Conservation (phyloP, 2,113 vertebrate genomes). For the Chaetura pelagica region DNA sequence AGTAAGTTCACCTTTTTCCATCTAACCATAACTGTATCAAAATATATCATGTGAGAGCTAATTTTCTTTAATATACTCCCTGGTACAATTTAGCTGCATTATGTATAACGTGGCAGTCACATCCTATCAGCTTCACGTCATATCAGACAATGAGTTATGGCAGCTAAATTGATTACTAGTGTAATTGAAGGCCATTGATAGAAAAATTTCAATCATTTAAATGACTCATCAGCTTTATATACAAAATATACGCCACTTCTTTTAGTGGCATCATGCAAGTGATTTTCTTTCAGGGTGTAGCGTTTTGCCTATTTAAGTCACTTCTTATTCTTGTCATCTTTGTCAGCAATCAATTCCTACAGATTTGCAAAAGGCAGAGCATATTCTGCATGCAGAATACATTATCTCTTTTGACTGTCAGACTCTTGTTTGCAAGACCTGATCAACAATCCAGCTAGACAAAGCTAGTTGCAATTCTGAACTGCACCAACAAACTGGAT, state of each 20-base stretch:
- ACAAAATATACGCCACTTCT: neutral
- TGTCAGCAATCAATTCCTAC: neutral
- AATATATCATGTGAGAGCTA: neutral
- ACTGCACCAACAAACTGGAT: neutral
- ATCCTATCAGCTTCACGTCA: slow-evolving; percentile 16
- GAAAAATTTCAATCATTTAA: slow-evolving; percentile 23
- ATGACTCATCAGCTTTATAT: slow-evolving; percentile 6
- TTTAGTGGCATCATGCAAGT: neutral
- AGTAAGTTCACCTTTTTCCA: neutral
- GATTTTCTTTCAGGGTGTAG: neutral
- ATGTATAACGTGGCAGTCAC: slow-evolving; percentile 29
- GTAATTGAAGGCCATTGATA: neutral
- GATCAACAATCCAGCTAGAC: neutral
- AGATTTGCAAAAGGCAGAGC: neutral
- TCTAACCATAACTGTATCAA: neutral
- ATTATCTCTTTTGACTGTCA: neutral
- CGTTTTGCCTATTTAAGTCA: neutral
- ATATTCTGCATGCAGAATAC: neutral
- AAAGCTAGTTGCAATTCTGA: neutral
- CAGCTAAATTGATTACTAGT: slow-evolving; percentile 46
- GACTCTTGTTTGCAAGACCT: neutral
- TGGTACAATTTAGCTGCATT: slow-evolving; percentile 36
- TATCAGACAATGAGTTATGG: slow-evolving; percentile 2
- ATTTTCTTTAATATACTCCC: slow-evolving; percentile 53
- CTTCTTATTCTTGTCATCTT: neutral